Base-by-base conservation (phyloP, 2,888 invertebrate genomes). In the Hymenopus coronatus region DNA sequence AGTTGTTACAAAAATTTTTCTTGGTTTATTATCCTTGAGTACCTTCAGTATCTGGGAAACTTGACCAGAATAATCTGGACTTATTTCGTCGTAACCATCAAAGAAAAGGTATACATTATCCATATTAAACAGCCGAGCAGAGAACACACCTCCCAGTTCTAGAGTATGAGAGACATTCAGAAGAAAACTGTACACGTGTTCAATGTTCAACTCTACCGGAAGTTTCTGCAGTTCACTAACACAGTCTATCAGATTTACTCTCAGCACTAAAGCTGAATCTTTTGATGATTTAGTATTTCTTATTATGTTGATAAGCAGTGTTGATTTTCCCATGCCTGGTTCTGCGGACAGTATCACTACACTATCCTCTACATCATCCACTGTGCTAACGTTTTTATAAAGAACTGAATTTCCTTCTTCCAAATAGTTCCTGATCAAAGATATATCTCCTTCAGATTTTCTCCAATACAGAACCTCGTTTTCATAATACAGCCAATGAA, bases 311-410 rank as follows among this genome's bases (percentile, higher is more conserved):
- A 86, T 85, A 28, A 86, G 33, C 15, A 89, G 82, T 1, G 89
- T 89, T 15, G 89, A 82, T 83, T 89, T 89, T n/a, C 89, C 89
- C 89, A 89, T 89, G 7, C 89, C 89, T 20, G 89, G 89, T 46
- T 89, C 89, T 14, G 89, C 89, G 3, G 82, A 46, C 2, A 89
- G 70, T 8, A 89, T 40, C 6, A 87, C 82, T 0, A 46, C 40
- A 27, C 83, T 85, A 20, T 28, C 89, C 20, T 25, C 27, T 9
- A 86, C n/a, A 40, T 82, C 86, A 8, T 46, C 25, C 14, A 81
- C 28, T 1, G 86, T 40, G 40, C 40, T 40, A 40, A 40, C 40
- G 12, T 40, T 40, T 40, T 40, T 40, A 12, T 40, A 40, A 40
- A 12, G 12, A 40, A 40, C 9, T 40, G 40, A 40, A 40, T 40